Evolutionary conservation across 2,113 vertebrate species (phyloP).

Genomic region (Ptyas mucosa): DNA sequence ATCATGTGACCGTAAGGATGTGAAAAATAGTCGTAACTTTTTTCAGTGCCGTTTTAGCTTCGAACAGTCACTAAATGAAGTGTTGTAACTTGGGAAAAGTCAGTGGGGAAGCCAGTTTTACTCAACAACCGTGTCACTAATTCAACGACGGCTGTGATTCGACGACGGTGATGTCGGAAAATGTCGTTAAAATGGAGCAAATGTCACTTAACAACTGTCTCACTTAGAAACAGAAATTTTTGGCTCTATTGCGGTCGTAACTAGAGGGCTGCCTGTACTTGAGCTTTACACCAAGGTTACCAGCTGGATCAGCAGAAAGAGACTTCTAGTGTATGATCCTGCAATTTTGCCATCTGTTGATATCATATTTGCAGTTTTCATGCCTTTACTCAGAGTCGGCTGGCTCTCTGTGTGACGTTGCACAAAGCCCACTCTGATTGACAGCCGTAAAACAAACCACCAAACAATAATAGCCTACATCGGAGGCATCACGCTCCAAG

Average conservation of each 20-base stretch:
- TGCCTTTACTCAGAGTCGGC: neutral
- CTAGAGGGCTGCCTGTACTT: too few species aligned
- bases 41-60: too few species aligned
- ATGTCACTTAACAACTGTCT: too few species aligned
- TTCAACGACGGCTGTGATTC: too few species aligned
- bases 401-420: neutral
- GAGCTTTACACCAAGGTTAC: neutral
- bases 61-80: too few species aligned
- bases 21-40: too few species aligned
- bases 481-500: neutral
- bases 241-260: too few species aligned
- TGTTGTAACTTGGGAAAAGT: too few species aligned
- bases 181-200: neutral
- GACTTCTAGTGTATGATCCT: neutral
- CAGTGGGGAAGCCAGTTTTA: too few species aligned
- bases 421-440: neutral
- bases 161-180: neutral
- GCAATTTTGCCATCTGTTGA: neutral
- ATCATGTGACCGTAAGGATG: too few species aligned
- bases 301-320: neutral
- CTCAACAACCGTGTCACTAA: too few species aligned
- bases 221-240: too few species aligned
- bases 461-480: neutral
- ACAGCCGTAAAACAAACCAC: neutral
- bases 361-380: neutral